Percentiles rank a stretch among this genome's conserved stretches.
phyloP scores from a whole-genome alignment of 2,113 vertebrate species.

The Nothocercus nigrocapillus region DNA sequence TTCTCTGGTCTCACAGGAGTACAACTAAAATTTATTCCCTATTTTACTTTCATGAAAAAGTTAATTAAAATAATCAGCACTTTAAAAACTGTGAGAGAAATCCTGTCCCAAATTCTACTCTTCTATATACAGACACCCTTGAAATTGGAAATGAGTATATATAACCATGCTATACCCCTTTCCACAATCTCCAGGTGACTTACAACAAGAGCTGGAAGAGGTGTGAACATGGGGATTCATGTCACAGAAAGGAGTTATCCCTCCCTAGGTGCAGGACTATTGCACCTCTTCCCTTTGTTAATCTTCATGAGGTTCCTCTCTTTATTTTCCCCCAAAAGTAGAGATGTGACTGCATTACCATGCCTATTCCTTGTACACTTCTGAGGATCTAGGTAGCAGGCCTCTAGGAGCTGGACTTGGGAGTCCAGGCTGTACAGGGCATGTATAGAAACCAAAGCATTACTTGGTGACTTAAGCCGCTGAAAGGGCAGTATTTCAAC shows the following conservation, averaged over 20 bases:
- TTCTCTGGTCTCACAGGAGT: conserved; percentile 40
- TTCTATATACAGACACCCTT: conserved; percentile 32
- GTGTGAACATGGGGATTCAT: not conserved
- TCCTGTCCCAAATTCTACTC: conserved; percentile 57
- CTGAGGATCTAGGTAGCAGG: not conserved
- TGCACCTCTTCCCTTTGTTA: too few species aligned
- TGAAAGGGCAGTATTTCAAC: not conserved
- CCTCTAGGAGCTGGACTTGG: not conserved
- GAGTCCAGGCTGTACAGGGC: not conserved
- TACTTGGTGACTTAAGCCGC: not conserved
- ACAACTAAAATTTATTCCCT: conserved; percentile 50
- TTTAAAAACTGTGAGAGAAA: conserved; percentile 53
- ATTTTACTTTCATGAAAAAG: conserved; percentile 68
- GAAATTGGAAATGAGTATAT: not conserved
- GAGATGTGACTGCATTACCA: not conserved
- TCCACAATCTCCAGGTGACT: not conserved
- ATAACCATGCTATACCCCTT: not conserved
- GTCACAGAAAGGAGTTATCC: too few species aligned
- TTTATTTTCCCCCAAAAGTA: fast-evolving
- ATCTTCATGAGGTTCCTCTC: too few species aligned
- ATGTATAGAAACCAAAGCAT: not conserved
- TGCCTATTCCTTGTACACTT: not conserved
- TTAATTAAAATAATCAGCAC: conserved; percentile 68
- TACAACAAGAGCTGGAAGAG: not conserved
- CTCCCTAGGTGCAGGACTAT: too few species aligned